phyloP scores from a whole-genome alignment of 2,797 vertebrate species.

The Siniperca scherzeri region DNA sequence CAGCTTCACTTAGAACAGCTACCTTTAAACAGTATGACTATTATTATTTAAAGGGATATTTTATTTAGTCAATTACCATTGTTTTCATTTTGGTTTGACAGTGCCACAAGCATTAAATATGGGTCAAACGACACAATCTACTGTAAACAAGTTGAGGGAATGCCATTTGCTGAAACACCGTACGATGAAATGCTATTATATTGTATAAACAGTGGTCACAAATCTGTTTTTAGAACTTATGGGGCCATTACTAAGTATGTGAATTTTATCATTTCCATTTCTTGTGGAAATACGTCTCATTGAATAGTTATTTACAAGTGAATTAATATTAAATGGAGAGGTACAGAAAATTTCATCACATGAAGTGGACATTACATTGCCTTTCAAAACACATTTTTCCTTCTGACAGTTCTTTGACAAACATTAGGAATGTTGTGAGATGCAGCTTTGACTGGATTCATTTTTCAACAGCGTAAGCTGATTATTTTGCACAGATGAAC shows the following conservation, averaged over 20 bases:
- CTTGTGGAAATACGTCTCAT: conserved; percentile 67
- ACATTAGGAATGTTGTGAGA: conserved; percentile 36
- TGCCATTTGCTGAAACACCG: conserved; percentile 27
- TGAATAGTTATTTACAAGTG: conserved; percentile 54
- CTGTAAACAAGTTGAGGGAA: conserved; percentile 34
- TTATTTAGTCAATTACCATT: conserved; percentile 41
- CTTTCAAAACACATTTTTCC: conserved; percentile 34
- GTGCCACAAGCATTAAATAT: conserved; percentile 35
- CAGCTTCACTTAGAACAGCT: conserved; percentile 34
- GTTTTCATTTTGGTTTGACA: conserved; percentile 53
- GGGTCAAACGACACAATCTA: conserved; percentile 21
- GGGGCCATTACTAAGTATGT: conserved; percentile 10
- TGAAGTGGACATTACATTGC: background rate
- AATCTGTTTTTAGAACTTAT: conserved; percentile 27
- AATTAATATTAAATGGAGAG: conserved; percentile 66
- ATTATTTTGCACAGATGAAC: conserved; percentile 54
- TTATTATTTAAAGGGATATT: conserved; percentile 16
- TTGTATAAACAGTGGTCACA: conserved; percentile 56
- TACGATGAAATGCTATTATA: conserved; percentile 36
- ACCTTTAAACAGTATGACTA: background rate
- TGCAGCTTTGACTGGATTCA: conserved; percentile 40
- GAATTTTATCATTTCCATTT: conserved; percentile 66
- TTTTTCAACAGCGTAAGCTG: conserved; percentile 21
- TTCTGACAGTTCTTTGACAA: conserved; percentile 34
- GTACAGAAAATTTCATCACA: conserved; percentile 33